Conservation (phyloP, 2,797 vertebrate species). For the Bucorvus abyssinicus region DNA sequence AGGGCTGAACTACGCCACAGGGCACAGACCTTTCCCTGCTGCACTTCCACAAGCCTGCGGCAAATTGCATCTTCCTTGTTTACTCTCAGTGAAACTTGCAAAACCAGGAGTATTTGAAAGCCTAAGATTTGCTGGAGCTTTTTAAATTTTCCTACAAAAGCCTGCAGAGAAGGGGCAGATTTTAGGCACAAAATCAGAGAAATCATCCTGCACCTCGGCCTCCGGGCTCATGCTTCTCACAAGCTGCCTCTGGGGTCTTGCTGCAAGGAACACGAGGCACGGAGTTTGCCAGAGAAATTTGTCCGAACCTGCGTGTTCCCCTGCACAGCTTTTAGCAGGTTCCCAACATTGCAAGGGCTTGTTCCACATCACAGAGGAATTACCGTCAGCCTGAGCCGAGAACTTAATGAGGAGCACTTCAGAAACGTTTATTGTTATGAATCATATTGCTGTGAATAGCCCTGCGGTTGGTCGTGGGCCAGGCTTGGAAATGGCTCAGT, state of each 20-base stretch:
- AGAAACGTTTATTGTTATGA: constrained; percentile 25
- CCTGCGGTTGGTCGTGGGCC: constrained; percentile 10
- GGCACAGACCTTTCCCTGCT: background rate
- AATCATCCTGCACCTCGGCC: background rate
- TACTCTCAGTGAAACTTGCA: background rate
- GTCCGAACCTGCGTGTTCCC: background rate
- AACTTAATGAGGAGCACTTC: constrained; percentile 55
- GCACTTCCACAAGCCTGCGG: background rate
- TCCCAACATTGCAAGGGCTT: background rate
- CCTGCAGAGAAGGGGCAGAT: background rate
- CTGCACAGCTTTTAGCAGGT: background rate
- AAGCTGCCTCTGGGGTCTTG: background rate
- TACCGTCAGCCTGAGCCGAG: background rate
- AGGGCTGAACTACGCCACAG: background rate
- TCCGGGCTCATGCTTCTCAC: rapidly evolving
- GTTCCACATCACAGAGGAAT: background rate
- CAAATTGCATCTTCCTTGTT: background rate
- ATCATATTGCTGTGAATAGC: constrained; percentile 4
- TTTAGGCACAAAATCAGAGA: background rate
- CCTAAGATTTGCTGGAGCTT: background rate
- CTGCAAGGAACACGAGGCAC: rapidly evolving
- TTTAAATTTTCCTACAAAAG: background rate
- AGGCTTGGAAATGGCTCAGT: background rate
- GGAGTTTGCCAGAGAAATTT: background rate
- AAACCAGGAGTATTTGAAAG: background rate